These are phyloP conservation scores for Salvelinus alpinus DNA, from an alignment of 2,113 vertebrate species.

Conservation along the genomic window DNA sequence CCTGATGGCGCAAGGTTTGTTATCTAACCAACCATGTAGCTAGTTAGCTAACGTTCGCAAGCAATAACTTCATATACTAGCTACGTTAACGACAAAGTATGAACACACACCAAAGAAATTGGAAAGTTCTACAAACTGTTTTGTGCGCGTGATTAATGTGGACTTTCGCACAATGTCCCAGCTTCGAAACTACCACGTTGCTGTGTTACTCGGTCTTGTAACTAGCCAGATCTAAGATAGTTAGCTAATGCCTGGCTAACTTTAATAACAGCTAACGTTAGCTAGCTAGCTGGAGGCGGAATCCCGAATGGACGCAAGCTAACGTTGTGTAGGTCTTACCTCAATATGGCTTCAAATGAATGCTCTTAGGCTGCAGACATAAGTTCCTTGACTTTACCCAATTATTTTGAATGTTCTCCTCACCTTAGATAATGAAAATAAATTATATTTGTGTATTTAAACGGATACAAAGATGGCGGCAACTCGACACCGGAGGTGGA, in stretches of 20 bases:
- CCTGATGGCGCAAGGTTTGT: neutral
- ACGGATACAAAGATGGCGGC: slow-evolving; percentile 59
- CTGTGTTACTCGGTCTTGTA: no score
- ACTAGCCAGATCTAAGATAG: no score
- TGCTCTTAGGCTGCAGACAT: neutral
- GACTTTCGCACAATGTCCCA: no score
- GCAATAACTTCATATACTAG: no score
- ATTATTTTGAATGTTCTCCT: neutral
- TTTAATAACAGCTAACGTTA: neutral
- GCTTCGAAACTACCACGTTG: no score
- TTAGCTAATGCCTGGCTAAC: neutral
- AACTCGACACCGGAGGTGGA: slow-evolving; percentile 67
- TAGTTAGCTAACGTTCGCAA: slow-evolving; percentile 38
- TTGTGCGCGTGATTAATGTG: no score
- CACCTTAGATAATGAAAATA: slow-evolving; percentile 27
- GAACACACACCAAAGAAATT: no score
- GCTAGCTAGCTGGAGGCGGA: neutral
- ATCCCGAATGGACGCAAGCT: neutral
- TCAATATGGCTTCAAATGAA: slow-evolving; percentile 1
- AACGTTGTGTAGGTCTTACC: slow-evolving; percentile 28
- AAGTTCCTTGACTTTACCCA: neutral
- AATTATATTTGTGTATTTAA: slow-evolving; percentile 41
- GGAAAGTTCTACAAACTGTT: no score
- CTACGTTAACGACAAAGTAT: no score
- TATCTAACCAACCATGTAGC: neutral